Evolutionary conservation across 1,140 invertebrate species (phyloP).

Genomic region (Drosophila sucinea): DNA sequence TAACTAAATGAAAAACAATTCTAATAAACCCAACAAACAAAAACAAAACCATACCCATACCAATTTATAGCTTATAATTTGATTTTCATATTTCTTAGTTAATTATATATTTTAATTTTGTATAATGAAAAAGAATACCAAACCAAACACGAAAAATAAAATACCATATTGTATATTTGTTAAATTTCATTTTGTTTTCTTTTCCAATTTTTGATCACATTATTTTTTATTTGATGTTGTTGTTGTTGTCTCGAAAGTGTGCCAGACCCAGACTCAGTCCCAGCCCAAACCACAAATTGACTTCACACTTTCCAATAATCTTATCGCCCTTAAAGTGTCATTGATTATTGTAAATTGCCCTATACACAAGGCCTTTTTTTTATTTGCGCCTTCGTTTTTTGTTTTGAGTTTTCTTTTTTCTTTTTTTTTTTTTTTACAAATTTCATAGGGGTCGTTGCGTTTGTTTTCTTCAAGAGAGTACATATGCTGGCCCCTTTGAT

Average conservation of each 20-base stretch:
- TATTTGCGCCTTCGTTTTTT: constrained; percentile 5
- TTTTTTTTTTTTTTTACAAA: constrained; percentile 17
- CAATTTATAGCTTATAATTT: constrained; percentile 52
- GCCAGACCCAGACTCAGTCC: constrained; percentile 38
- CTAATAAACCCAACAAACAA: constrained; percentile 16
- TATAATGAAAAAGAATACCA: constrained; percentile 59
- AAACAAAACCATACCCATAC: constrained; percentile 23
- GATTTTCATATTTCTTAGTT: constrained; percentile 59
- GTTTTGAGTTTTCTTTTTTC: constrained; percentile 16
- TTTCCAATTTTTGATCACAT: constrained; percentile 7
- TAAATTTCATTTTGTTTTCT: constrained; percentile 47
- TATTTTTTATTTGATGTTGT: too few species aligned
- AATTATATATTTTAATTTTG: constrained; percentile 52
- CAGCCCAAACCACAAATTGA: constrained; percentile 11
- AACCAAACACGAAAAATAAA: constrained; percentile 13
- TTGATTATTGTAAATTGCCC: constrained; percentile 55
- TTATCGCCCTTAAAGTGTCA: constrained; percentile 59
- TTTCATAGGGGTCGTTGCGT: constrained; percentile 5
- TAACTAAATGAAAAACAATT: constrained; percentile 16
- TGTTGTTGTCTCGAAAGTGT: constrained; percentile 42
- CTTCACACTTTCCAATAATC: constrained; percentile 32
- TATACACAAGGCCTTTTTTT: constrained; percentile 40
- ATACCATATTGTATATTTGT: constrained; percentile 60
- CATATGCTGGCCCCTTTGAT: background rate
- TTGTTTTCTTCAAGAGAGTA: background rate